Percentiles rank a stretch among this genome's conserved stretches.
These are phyloP conservation scores for Diarsia mendica DNA, from an alignment of 2,888 invertebrate genomes.

Conservation along the genomic window DNA sequence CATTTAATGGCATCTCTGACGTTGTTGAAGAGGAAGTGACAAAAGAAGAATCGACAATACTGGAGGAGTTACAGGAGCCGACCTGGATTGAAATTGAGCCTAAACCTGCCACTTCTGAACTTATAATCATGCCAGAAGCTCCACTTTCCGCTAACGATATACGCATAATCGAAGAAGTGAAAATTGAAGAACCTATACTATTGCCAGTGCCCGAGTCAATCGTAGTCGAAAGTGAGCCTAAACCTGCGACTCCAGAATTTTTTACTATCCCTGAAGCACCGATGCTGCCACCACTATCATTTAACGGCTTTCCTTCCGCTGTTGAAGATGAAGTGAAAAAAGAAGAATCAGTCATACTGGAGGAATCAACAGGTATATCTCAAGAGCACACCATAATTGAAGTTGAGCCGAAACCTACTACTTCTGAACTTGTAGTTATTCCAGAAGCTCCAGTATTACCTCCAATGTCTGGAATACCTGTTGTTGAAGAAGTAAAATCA, in stretches of 20 bases:
- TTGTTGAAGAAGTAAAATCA: conserved; percentile 2
- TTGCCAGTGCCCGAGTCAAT: background rate
- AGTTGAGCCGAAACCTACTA: background rate
- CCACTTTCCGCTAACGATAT: background rate
- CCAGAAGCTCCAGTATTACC: conserved; percentile 14
- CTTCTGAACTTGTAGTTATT: background rate
- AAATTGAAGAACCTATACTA: background rate
- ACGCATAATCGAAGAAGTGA: background rate
- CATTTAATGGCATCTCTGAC: background rate
- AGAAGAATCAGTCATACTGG: background rate
- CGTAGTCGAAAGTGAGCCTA: background rate
- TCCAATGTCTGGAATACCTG: background rate
- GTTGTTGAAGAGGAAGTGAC: background rate
- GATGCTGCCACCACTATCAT: conserved; percentile 8
- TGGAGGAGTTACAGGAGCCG: background rate
- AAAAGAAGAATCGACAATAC: background rate
- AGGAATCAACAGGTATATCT: background rate
- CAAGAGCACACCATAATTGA: background rate
- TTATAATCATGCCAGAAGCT: background rate
- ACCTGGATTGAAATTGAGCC: background rate
- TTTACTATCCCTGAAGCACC: conserved; percentile 24
- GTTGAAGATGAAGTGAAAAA: conserved; percentile 1
- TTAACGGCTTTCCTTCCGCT: background rate
- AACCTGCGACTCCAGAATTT: background rate
- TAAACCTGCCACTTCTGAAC: background rate